These are phyloP conservation scores for Caretta caretta DNA, from an alignment of 2,113 vertebrate species.

Conservation along the genomic window DNA sequence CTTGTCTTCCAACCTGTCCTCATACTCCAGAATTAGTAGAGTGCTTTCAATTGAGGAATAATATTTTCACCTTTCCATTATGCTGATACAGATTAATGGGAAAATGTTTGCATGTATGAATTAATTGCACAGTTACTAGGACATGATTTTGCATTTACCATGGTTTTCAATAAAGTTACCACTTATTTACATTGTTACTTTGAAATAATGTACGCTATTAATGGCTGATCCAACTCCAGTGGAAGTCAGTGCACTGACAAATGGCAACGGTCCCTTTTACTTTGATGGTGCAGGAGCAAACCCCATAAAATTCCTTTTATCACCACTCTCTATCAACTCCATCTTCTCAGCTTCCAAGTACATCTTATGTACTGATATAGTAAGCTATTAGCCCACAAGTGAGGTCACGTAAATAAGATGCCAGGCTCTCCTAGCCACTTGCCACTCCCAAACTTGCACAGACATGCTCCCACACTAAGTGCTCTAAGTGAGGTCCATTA, in stretches of 20 bases:
- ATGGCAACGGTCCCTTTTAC: not conserved
- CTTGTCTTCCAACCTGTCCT: not conserved
- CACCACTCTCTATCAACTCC: not conserved
- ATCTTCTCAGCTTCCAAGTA: not conserved
- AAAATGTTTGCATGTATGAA: not conserved
- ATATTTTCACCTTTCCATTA: not conserved
- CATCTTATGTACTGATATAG: not conserved
- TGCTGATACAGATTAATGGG: not conserved
- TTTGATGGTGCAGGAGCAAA: slow-evolving; percentile 9
- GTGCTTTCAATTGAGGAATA: not conserved
- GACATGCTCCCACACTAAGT: not conserved
- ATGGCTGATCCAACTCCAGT: not conserved
- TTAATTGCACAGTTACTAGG: not conserved
- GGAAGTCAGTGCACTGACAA: no score
- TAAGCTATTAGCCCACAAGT: slow-evolving; percentile 16
- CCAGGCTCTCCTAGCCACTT: not conserved
- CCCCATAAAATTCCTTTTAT: slow-evolving; percentile 1
- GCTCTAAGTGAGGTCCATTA: not conserved
- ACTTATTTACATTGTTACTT: not conserved
- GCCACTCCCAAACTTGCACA: not conserved
- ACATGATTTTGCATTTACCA: not conserved
- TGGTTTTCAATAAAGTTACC: not conserved
- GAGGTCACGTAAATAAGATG: not conserved
- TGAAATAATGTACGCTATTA: not conserved
- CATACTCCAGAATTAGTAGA: not conserved